Percentiles rank a stretch among this genome's conserved stretches.
phyloP scores from a whole-genome alignment of 1,140 invertebrate species.

The Pseudomyrmex concolor region DNA sequence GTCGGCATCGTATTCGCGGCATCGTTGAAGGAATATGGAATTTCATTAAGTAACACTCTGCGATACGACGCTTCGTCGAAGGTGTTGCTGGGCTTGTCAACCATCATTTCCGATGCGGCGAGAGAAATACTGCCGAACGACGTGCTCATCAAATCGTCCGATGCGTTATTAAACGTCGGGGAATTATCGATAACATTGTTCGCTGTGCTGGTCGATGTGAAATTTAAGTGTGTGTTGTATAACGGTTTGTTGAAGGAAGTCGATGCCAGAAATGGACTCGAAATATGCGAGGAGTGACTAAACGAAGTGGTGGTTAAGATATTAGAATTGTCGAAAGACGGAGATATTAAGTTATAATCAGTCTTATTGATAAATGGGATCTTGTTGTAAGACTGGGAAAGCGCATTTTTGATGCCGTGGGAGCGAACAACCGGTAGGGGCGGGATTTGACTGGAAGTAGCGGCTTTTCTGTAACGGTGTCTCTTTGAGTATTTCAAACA shows the following conservation, averaged over 20 bases:
- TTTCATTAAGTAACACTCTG: slow-evolving; percentile 56
- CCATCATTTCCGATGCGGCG: slow-evolving; percentile 35
- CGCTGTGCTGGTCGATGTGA: slow-evolving; percentile 21
- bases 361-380: slow-evolving; percentile 65
- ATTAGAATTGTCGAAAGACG: slow-evolving; percentile 74
- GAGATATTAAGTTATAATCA: slow-evolving; percentile 74
- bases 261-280: slow-evolving; percentile 63
- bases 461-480: slow-evolving; percentile 80
- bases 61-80: slow-evolving; percentile 31
- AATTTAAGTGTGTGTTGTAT: slow-evolving; percentile 56
- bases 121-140: slow-evolving; percentile 74
- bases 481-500: slow-evolving; percentile 72
- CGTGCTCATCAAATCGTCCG: slow-evolving; percentile 75
- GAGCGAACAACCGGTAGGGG: slow-evolving; percentile 77
- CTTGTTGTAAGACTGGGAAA: slow-evolving; percentile 78
- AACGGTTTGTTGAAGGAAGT: slow-evolving; percentile 70
- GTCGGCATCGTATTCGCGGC: slow-evolving; percentile 5
- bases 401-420: slow-evolving; percentile 71
- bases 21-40: slow-evolving; percentile 58
- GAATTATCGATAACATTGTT: slow-evolving; percentile 30
- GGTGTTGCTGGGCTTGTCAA: slow-evolving; percentile 35
- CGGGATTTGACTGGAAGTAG: slow-evolving; percentile 82
- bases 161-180: slow-evolving; percentile 66
- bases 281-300: slow-evolving; percentile 65
- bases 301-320: slow-evolving; percentile 57